These are phyloP conservation scores for Sturnira hondurensis DNA, from an alignment of 2,113 vertebrate genomes.

Conservation along the genomic window DNA sequence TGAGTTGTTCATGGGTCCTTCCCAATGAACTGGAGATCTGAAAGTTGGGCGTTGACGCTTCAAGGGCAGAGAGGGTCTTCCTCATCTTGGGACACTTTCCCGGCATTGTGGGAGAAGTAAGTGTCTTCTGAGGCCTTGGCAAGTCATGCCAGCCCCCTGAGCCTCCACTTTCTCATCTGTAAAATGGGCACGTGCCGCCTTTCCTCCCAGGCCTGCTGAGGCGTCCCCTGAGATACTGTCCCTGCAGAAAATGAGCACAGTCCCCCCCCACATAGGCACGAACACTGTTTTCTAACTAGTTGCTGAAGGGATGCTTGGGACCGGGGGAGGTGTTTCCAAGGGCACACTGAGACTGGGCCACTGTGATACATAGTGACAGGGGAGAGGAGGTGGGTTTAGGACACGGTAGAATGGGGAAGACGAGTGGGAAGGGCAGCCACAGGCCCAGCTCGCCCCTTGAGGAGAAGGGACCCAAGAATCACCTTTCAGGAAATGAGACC, in stretches of 20 bases:
- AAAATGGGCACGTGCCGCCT: not conserved
- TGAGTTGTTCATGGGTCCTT: not conserved
- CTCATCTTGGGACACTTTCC: not conserved
- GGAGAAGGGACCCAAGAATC: not conserved
- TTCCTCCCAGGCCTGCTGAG: not conserved
- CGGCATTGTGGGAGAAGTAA: not conserved
- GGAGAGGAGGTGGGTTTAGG: not conserved
- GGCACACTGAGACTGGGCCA: not conserved
- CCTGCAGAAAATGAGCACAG: not conserved
- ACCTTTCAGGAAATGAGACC: not conserved
- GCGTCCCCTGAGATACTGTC: not conserved
- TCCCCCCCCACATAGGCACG: too few relatives aligned
- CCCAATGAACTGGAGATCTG: not conserved
- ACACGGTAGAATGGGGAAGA: not conserved
- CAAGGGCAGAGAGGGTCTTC: not conserved
- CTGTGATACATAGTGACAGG: not conserved
- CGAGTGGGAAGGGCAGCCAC: accelerated
- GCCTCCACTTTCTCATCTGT: not conserved
- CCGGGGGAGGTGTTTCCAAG: not conserved
- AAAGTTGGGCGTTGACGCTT: not conserved
- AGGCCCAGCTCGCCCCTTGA: not conserved
- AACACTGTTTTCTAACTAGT: not conserved
- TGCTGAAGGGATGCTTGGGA: not conserved
- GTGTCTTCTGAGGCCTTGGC: not conserved
- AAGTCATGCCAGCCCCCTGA: not conserved